Evolutionary conservation across 2,113 vertebrate genomes (phyloP), one percentile per base, ranked within the genome.

Genomic region (Oryzias celebensis): DNA sequence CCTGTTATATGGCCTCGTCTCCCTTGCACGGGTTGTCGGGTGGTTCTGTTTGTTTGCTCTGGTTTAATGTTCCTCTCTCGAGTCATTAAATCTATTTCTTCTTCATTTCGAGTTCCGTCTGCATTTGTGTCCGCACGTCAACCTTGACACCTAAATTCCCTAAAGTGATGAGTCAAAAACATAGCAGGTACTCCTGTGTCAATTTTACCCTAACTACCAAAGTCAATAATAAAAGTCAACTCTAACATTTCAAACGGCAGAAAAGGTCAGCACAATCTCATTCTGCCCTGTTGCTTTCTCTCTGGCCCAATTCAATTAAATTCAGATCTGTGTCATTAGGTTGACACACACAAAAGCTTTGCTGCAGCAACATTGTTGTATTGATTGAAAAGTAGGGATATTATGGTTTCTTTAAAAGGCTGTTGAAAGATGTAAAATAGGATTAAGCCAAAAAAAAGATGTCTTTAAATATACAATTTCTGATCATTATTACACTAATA

Each of bases 191-290:
- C 53, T 55, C 20, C 20, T 64, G 52, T 58, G 52, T 66, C 61
- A 73, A 54, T 58, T 62, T 59, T 41, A 71, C 54, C 54, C 71
- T 52, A 79, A 68, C 69, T 2, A 66, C 60, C 18, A 31, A 44
- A 82, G 64, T 72, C 70, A 49, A 49, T 61, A 58, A 81, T 76
- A 65, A 70, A 36, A 81, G 72, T 81, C 63, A 87, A 82, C 58
- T 61, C 56, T 82, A 80, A 57, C 81, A 80, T 87, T 83, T 81
- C 17, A 70, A 58, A 58, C 49, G 43, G 43, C n/a, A 57, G 51
- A 53, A 87, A 82, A 84, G 76, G 83, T 80, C 78, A 77, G 14
- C 4, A 1, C 50, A 45, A 56, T 77, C 70, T 69, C 58, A 53
- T 68, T 82, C 41, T 53, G 49, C 64, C 43, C 49, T 42, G 42